A percentile compares a stretch with the other conserved stretches of the same genome.
Evolutionary conservation across 2,113 vertebrate species (phyloP).

Genomic region (Neolamprologus caudopunctatus): DNA sequence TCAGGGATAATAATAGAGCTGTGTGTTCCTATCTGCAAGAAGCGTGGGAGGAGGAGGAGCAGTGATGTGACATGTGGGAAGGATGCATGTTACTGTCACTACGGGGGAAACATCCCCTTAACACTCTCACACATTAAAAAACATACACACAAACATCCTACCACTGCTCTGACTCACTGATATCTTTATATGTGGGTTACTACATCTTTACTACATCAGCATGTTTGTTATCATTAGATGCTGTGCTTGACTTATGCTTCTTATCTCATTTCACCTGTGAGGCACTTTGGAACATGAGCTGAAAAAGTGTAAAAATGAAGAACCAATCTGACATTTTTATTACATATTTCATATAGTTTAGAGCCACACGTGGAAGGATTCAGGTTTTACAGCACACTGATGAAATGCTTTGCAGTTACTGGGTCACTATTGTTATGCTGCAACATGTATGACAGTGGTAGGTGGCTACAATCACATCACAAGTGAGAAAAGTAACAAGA

Average conservation of each 20-base stretch:
- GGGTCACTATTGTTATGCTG: neutral
- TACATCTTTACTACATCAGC: neutral
- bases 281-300: neutral
- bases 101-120: slow-evolving; percentile 34
- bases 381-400: neutral
- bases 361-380: neutral
- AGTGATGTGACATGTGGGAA: slow-evolving; percentile 6
- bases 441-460: neutral
- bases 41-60: slow-evolving; percentile 42
- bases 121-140: neutral
- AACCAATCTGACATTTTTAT: neutral
- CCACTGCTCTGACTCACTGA: neutral
- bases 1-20: slow-evolving; percentile 47
- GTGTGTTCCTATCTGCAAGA: slow-evolving; percentile 36
- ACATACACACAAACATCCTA: neutral
- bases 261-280: neutral
- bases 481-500: neutral
- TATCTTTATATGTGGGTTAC: neutral
- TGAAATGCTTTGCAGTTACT: neutral
- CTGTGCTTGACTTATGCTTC: neutral
- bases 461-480: neutral
- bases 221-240: neutral
- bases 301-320: neutral
- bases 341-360: neutral
- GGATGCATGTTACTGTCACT: slow-evolving; percentile 4